Conservation (phyloP, 2,797 vertebrate genomes). For the Sparus aurata region DNA sequence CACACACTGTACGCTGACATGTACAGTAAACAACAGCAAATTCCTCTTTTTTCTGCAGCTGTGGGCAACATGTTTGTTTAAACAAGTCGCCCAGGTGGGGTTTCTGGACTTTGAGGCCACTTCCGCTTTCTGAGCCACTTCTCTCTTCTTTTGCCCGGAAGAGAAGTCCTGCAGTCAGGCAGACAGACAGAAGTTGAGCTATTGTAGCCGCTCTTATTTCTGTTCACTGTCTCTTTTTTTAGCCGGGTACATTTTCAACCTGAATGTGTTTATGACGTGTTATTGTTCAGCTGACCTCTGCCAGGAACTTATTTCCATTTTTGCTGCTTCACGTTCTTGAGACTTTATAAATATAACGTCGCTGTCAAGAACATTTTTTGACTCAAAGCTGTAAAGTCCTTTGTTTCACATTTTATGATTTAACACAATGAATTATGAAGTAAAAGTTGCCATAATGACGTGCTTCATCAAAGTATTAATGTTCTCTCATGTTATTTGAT, state of each 20-base stretch:
- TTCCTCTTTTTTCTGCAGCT: slow-evolving; percentile 52
- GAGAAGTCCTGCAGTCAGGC: slow-evolving; percentile 71
- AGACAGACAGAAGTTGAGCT: slow-evolving; percentile 61
- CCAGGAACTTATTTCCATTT: slow-evolving; percentile 11
- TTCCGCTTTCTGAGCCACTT: slow-evolving; percentile 85
- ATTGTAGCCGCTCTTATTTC: slow-evolving; percentile 59
- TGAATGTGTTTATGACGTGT: neutral
- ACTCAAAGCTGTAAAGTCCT: neutral
- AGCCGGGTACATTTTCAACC: neutral
- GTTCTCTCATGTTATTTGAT: slow-evolving; percentile 9
- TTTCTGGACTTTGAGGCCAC: slow-evolving; percentile 52
- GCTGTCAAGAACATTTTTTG: neutral
- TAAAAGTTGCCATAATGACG: neutral
- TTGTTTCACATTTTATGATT: slow-evolving; percentile 3
- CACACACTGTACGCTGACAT: slow-evolving; percentile 12
- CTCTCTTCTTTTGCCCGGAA: slow-evolving; percentile 77
- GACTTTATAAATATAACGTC: neutral
- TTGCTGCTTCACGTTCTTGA: neutral
- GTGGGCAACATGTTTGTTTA: neutral
- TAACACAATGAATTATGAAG: neutral
- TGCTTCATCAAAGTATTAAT: neutral
- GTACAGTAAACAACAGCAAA: slow-evolving; percentile 36
- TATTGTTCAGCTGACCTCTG: slow-evolving; percentile 11
- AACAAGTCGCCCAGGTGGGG: slow-evolving; percentile 68
- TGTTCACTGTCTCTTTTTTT: slow-evolving; percentile 33